Base-by-base conservation (phyloP, 2,797 vertebrate genomes). In the Eulemur mongoz region DNA sequence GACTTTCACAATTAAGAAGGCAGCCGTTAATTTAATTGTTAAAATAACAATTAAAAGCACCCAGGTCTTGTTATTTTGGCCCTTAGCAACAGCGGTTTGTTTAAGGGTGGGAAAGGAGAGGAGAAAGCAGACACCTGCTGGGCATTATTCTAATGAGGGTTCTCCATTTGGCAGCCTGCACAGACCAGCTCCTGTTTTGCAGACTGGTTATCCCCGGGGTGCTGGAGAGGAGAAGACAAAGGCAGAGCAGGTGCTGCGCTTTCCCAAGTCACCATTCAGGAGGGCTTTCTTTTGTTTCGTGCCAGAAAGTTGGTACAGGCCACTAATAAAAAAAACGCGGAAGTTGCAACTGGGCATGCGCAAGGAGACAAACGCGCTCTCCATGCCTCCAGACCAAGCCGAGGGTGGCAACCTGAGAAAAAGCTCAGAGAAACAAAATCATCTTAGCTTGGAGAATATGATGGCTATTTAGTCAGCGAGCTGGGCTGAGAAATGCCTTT, bases 101-200 rank as follows among this genome's bases (percentile, higher is more conserved):
- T 35, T 52, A 84, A 83, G 95, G 78, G 80, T 95, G 93, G 87
- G 94, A 97, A 97, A 94, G 38, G 14, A 17, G 82, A 92, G 83
- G 7, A 78, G 90, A 96, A 96, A 96, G 90, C 8, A 17, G 32
- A 43, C 69, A 65, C 69, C 10, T 1, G 18, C 94, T 94, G 94
- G 54, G 97, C 95, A 35, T 69, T n/a, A 70, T 48, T 94, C 25
- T 61, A 52, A 70, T 95, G 52, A 85, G 35, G 52, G 93, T 93
- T 81, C 91, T 87, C 76, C 14, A 50, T 17, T 73, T 96, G 80
- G 85, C 27, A 35, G 27, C 38, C 2, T 80, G 89, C 75, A 81
- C 69, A 95, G 93, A 48, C 30, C 40, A 38, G 81, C 61, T 57
- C 76, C 40, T 95, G 50, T 95, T 97, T 96, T 76, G 45, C 43